These are phyloP conservation scores for Osmerus mordax DNA, from an alignment of 2,113 vertebrate genomes.

Conservation along the genomic window DNA sequence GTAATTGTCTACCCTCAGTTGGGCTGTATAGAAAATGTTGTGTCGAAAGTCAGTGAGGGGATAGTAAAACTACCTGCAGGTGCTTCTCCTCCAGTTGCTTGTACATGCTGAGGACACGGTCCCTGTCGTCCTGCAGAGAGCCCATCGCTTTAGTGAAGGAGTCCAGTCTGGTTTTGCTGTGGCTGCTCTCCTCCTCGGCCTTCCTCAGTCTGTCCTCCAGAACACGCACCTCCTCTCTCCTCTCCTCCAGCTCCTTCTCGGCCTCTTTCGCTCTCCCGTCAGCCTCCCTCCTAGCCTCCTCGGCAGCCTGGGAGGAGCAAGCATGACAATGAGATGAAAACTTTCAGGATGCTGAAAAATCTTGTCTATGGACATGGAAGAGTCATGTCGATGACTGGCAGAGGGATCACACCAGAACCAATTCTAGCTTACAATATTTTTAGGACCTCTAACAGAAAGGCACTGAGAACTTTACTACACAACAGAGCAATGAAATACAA, in stretches of 20 bases:
- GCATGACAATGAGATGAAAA: not conserved
- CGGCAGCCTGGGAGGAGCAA: slow-evolving; percentile 69
- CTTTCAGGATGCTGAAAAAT: too few species aligned
- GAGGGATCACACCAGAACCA: too few species aligned
- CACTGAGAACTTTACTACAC: not conserved
- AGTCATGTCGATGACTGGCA: too few species aligned
- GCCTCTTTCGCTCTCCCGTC: slow-evolving; percentile 71
- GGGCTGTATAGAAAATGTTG: too few species aligned
- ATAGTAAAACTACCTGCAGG: slow-evolving; percentile 60
- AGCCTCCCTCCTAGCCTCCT: slow-evolving; percentile 76
- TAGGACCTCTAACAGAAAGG: not conserved
- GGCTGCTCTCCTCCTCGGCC: slow-evolving; percentile 75
- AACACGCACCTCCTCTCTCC: slow-evolving; percentile 62
- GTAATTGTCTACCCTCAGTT: too few species aligned
- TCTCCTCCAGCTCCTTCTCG: slow-evolving; percentile 75
- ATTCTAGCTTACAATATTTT: too few species aligned
- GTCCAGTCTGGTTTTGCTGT: slow-evolving; percentile 78
- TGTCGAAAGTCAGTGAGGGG: too few species aligned
- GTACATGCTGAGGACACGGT: slow-evolving; percentile 81
- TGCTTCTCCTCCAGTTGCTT: slow-evolving; percentile 89
- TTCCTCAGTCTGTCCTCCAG: slow-evolving; percentile 73
- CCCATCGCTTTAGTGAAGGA: slow-evolving; percentile 92
- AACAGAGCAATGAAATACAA: not conserved
- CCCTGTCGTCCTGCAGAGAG: slow-evolving; percentile 91
- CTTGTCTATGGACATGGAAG: too few species aligned